Conservation (phyloP, 2,113 vertebrate genomes). For the Dromas ardeola region DNA sequence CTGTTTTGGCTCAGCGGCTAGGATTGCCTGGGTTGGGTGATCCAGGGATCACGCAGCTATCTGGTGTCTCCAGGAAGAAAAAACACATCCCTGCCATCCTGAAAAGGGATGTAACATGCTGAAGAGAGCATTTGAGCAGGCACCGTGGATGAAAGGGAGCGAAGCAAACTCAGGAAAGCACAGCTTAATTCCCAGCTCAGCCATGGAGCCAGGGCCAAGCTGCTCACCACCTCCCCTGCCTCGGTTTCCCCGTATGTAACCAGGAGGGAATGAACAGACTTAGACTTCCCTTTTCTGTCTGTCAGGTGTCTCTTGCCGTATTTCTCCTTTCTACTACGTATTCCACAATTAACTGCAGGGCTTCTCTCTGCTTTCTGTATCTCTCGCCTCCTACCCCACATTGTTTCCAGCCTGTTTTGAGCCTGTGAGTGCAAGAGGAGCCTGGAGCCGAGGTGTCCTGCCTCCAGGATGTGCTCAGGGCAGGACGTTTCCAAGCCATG, state of each 20-base stretch:
- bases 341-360: neutral
- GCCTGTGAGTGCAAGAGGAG: fast-evolving
- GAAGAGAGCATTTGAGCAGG: neutral
- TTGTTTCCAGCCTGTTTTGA: neutral
- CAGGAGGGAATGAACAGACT: neutral
- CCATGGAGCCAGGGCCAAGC: neutral
- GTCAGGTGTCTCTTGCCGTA: neutral
- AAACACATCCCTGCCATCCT: neutral
- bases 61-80: neutral
- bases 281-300: neutral
- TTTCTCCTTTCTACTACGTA: neutral
- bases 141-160: fast-evolving
- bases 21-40: neutral
- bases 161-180: neutral
- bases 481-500: neutral
- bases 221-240: neutral
- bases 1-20: neutral
- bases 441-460: neutral
- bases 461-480: neutral
- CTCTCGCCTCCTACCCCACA: neutral
- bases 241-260: neutral
- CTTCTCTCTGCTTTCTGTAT: neutral
- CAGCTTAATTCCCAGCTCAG: neutral
- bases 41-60: neutral
- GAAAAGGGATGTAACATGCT: neutral